A percentile compares a stretch with the other conserved stretches of the same genome.
phyloP scores from a whole-genome alignment of 1,140 invertebrate species.

The Platyscapa corneri region DNA sequence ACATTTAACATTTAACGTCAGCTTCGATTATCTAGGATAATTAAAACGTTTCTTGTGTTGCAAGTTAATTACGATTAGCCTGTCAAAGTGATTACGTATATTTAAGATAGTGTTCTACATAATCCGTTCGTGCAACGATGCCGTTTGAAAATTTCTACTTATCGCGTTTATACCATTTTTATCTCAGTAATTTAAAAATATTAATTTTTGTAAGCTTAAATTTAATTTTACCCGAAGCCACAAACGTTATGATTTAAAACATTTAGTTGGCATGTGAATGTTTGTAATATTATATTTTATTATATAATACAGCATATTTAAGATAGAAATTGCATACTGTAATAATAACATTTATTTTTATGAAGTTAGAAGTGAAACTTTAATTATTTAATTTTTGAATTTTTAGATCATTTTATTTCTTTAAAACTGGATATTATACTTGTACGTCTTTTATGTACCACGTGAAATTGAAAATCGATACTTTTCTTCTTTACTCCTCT shows the following conservation, averaged over 20 bases:
- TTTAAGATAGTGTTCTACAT: background rate
- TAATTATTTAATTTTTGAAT: background rate
- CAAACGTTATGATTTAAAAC: background rate
- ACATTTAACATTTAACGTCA: background rate
- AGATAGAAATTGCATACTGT: too few species aligned
- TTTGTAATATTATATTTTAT: too few species aligned
- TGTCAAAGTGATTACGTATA: background rate
- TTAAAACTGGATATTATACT: background rate
- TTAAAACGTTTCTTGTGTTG: background rate
- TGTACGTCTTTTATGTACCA: background rate
- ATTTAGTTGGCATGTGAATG: background rate
- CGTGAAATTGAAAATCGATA: background rate
- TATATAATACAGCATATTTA: too few species aligned
- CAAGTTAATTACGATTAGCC: background rate
- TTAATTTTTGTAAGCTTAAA: background rate
- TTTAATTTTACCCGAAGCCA: background rate
- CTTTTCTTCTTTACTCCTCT: background rate
- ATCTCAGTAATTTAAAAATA: background rate
- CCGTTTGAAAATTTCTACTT: background rate
- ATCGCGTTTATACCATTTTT: background rate
- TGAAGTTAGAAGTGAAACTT: too few species aligned
- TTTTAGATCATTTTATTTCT: background rate
- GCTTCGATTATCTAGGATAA: background rate
- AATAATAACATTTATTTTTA: too few species aligned
- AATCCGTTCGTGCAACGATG: background rate